Evolutionary conservation across 2,113 vertebrate genomes (phyloP), one percentile per base, ranked within the genome.

Genomic region (Baryphthengus martii): DNA sequence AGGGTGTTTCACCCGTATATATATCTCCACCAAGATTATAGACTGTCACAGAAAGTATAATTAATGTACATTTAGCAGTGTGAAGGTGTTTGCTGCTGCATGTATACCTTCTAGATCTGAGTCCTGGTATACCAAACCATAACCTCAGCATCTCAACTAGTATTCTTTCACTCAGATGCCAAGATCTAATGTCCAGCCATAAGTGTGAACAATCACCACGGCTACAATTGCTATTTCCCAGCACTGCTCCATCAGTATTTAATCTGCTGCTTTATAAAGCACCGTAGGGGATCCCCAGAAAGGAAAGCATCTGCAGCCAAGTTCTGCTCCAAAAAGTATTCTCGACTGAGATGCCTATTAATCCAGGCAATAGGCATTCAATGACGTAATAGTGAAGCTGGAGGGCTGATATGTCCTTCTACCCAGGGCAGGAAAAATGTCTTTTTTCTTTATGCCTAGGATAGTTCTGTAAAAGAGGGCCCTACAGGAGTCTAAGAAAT

Each of bases 271-370:
- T 94, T 96, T 93, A 84, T 44, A 94, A 77, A 95, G 49, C 92
- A 84, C 96, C 15, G 31, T 92, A 90, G 96, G 96, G 88, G 93
- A 90, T 94, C 90, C 90, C 90, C 75, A 88, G 95, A 92, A 96
- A 96, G 90, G 92, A 95, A 90, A 96, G 88, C 88, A 94, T 83
- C 93, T 92, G 93, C 77, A 94, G 86, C 83, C 73, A 89, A 96
- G 93, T 96, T 96, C 96, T 96, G 96, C 88, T 97, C 88, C 89
- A 92, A 88, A 95, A 96, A 96, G 85, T 93, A 81, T 84, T 93
- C 94, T 86, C 5, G 14, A 90, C 90, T 86, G 92, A 94, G 86
- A 93, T 91, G 86, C 79, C 92, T 86, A 90, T 95, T 94, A 96
- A 96, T 89, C 88, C 83, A 84, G 56, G 92, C 95, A 93, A 86